Base-by-base conservation (phyloP, 2,797 vertebrate genomes). In the Enteromius viviparus region DNA sequence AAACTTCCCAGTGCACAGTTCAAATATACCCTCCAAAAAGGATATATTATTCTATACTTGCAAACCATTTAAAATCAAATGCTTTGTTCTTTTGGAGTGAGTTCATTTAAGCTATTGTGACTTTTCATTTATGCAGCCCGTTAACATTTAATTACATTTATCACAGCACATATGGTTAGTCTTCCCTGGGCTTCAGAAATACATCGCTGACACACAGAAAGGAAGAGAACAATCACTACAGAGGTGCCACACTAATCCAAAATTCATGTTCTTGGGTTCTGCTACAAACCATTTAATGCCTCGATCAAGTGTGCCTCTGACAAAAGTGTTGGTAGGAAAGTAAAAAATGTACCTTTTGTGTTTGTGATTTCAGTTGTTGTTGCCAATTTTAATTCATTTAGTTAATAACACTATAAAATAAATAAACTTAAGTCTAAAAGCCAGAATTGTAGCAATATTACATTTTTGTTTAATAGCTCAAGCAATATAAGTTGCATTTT, bases 81-180 rank as follows among this genome's bases (percentile, higher is more conserved):
- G 6, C 34, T 60, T 42, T 64, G 29, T 37, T 3, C 19, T 51
- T 72, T 76, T 26, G 55, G 60, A 51, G 42, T 0, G 6, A 37
- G 45, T 60, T 45, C 3, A 51, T 21, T 49, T 58, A 45, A 78
- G 53, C 71, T 62, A 45, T 70, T 60, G 29, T 65, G 66, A 64
- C 66, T 78, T 55, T 72, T 49, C 47, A 42, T 71, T 23, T 78
- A 69, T 21, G 76, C 15, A 37, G 40, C 64, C 12, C 40, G 14
- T 53, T 78, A 62, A 76, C 17, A 66, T 78, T 83, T 88, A 11
- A 85, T 85, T 80, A 60, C 32, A 75, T 80, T 68, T 26, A 66
- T 77, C 10, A 55, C 62, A 82, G 71, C 71, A 55, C 64, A 68
- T 78, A 77, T 81, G 80, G 64, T 53, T 62, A 32, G 37, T 82